Evolutionary conservation across 1,140 invertebrate species (phyloP).

Genomic region (Zophobas atratus): DNA sequence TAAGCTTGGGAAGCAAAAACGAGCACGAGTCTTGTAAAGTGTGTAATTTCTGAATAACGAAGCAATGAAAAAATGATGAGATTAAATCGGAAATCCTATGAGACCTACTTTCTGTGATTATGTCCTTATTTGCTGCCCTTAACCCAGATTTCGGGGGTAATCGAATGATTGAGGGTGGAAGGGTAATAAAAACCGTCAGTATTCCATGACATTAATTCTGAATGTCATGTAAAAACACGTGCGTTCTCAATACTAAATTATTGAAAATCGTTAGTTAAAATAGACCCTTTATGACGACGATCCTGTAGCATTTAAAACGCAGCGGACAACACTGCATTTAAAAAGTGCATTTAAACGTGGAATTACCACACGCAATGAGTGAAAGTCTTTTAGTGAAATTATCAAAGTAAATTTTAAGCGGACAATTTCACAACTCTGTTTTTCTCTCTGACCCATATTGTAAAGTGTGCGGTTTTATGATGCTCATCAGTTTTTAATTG

Average conservation of each 20-base stretch:
- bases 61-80: background rate
- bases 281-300: no score
- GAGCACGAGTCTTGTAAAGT: background rate
- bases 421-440: conserved; percentile 41
- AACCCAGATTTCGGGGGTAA: conserved; percentile 45
- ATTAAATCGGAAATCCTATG: conserved; percentile 25
- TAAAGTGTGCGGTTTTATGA: conserved; percentile 32
- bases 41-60: background rate
- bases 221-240: conserved; percentile 25
- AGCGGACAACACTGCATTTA: background rate
- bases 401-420: conserved; percentile 46
- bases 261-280: background rate
- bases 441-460: conserved; percentile 37
- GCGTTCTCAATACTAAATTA: conserved; percentile 18
- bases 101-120: conserved; percentile 39
- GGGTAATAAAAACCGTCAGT: conserved; percentile 20
- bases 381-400: conserved; percentile 49
- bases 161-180: conserved; percentile 46
- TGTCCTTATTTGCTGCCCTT: conserved; percentile 39
- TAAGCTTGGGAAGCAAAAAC: no score
- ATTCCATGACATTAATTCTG: background rate
- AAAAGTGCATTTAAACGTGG: conserved; percentile 22
- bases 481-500: conserved; percentile 38
- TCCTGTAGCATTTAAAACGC: background rate
- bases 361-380: conserved; percentile 46